Base-by-base conservation (phyloP, 2,888 invertebrate species). In the Pyrochroa serraticornis region DNA sequence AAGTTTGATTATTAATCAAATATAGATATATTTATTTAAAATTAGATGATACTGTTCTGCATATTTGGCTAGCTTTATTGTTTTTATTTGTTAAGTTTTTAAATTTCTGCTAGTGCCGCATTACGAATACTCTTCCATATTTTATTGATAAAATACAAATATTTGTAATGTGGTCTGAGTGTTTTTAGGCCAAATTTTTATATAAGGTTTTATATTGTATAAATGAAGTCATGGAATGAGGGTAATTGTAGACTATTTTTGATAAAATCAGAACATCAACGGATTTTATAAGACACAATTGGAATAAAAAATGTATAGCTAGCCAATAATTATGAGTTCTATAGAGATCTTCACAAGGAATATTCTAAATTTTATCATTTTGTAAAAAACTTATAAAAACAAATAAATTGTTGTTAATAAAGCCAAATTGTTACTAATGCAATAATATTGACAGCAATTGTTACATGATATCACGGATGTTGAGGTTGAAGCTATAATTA, bases 381-480 rank as follows among this genome's bases (percentile, higher is more conserved):
- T 71, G 60, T 67, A 65, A 64, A 66, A 50, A 58, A 68, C 60
- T 59, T 55, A 59, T 58, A 58, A 59, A 56, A 63, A 14, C 34
- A 14, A 63, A 54, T 56, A 51, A 64, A 62, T 69, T 68, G 66
- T 71, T 71, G 71, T 71, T 71, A 70, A 71, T 69, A 69, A 71
- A 70, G 67, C 70, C 69, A 69, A 70, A 71, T 70, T 71, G 71
- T 72, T 72, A 71, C 63, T 67, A 66, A 72, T 70, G 71, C 70
- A 74, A 74, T 74, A 71, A 71, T 69, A 67, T 71, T 66, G 62
- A 71, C 71, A 69, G 75, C 72, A 75, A 71, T 73, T 75, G 75
- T 75, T 75, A 73, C 69, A 62, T 58, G 65, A 70, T 71, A 71
- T 75, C 73, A 71, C 71, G 64, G 68, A 69, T 71, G 65, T 71